phyloP scores from a whole-genome alignment of 1,140 invertebrate species.

The Branchinecta lynchi region DNA sequence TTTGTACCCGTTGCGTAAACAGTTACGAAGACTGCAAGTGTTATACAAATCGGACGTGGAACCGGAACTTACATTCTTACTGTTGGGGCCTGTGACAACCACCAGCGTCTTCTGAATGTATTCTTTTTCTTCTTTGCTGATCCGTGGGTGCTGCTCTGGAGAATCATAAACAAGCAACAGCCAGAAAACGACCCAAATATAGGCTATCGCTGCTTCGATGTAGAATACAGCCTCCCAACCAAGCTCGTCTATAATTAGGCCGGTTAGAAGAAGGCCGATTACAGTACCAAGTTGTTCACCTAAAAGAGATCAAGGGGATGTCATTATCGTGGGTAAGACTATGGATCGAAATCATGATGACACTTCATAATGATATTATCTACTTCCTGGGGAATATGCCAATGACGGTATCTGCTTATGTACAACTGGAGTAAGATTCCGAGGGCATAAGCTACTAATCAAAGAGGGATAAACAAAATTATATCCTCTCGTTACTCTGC shows the following conservation, averaged over 20 bases:
- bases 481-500: no score
- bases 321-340: not conserved
- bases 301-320: constrained; percentile 28
- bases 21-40: no score
- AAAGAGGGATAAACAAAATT: no score
- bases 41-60: no score
- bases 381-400: not conserved
- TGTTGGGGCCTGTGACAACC: not conserved
- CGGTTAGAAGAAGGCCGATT: constrained; percentile 53
- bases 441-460: no score
- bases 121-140: constrained; percentile 35
- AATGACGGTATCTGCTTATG: no score
- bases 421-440: no score
- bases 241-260: constrained; percentile 41
- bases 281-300: constrained; percentile 57
- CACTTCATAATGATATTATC: not conserved
- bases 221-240: constrained; percentile 69
- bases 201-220: constrained; percentile 50
- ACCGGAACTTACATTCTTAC: not conserved
- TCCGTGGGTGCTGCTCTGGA: constrained; percentile 34
- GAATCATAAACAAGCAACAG: constrained; percentile 33
- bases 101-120: constrained; percentile 35
- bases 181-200: constrained; percentile 39
- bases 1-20: no score
- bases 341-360: not conserved